phyloP scores from a whole-genome alignment of 2,888 invertebrate species.

The Unio delphinus region DNA sequence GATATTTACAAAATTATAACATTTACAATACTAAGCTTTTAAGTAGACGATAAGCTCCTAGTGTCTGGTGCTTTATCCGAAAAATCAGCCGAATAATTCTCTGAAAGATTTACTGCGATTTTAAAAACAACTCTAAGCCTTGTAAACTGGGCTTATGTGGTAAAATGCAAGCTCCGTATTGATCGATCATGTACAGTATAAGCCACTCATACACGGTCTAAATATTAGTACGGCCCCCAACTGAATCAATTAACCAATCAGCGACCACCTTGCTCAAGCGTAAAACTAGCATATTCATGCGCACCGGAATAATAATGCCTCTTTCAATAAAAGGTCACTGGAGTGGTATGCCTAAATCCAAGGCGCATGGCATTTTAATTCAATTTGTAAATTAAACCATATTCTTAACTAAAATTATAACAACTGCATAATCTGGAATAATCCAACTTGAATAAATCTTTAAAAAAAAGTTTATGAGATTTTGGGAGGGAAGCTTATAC shows the following conservation, averaged over 20 bases:
- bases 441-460: conserved; percentile 26
- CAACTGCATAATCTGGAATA: conserved; percentile 23
- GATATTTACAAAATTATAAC: too few species aligned
- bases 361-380: conserved; percentile 10
- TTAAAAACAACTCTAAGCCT: conserved; percentile 42
- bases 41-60: conserved; percentile 16
- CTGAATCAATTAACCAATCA: not conserved
- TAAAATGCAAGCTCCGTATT: conserved; percentile 46
- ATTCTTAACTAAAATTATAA: conserved; percentile 21
- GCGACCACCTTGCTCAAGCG: too few species aligned
- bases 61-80: conserved; percentile 21
- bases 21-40: conserved; percentile 23
- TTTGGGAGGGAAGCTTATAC: conserved; percentile 12
- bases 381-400: conserved; percentile 17
- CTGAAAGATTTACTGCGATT: conserved; percentile 32
- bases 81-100: conserved; percentile 31
- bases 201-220: conserved; percentile 8
- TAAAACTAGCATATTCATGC: too few species aligned
- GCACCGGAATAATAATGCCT: too few species aligned
- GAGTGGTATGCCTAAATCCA: too few species aligned
- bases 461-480: conserved; percentile 24
- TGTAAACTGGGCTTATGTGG: conserved; percentile 49
- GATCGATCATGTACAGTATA: conserved; percentile 38
- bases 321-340: too few species aligned
- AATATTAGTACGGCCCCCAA: conserved; percentile 10